Percentiles rank a stretch among this genome's conserved stretches.
These are phyloP conservation scores for Pyrocoelia pectoralis DNA, from an alignment of 2,888 invertebrate genomes.

Conservation along the genomic window DNA sequence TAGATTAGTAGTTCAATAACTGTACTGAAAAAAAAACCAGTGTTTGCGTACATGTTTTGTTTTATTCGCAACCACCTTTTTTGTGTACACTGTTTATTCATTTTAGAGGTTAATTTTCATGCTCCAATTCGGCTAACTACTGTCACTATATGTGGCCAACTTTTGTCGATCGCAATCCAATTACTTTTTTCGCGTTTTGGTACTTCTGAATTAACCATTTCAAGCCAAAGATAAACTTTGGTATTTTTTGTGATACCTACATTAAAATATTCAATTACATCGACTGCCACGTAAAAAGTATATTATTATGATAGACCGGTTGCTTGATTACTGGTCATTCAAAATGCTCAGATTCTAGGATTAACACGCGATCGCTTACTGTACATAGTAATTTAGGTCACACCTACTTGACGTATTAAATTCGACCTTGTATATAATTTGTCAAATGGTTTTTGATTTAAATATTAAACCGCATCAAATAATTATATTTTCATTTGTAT, in stretches of 20 bases:
- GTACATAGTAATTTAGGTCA: slow-evolving; percentile 15
- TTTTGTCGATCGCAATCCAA: no score
- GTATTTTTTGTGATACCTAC: slow-evolving; percentile 32
- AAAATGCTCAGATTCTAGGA: slow-evolving; percentile 30
- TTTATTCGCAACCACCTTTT: background rate
- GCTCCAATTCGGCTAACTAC: background rate
- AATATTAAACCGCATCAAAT: no score
- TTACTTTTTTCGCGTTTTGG: no score
- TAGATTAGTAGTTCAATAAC: slow-evolving; percentile 35
- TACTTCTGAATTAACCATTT: slow-evolving; percentile 12
- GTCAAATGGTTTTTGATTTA: background rate
- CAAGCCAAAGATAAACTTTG: background rate
- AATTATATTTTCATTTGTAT: no score
- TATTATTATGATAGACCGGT: slow-evolving; percentile 37
- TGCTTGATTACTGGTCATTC: slow-evolving; percentile 35
- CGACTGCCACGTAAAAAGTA: slow-evolving; percentile 35
- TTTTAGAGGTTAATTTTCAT: no score
- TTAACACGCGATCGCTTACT: slow-evolving; percentile 33
- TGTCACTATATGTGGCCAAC: no score
- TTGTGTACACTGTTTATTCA: background rate
- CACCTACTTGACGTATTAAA: slow-evolving; percentile 6
- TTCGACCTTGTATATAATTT: background rate
- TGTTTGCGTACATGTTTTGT: slow-evolving; percentile 5
- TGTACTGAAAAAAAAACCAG: slow-evolving; percentile 12
- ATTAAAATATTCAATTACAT: slow-evolving; percentile 42